Percentiles rank a stretch among this genome's conserved stretches.
phyloP scores from a whole-genome alignment of 1,140 invertebrate species.

The Zaprionus ghesquierei region DNA sequence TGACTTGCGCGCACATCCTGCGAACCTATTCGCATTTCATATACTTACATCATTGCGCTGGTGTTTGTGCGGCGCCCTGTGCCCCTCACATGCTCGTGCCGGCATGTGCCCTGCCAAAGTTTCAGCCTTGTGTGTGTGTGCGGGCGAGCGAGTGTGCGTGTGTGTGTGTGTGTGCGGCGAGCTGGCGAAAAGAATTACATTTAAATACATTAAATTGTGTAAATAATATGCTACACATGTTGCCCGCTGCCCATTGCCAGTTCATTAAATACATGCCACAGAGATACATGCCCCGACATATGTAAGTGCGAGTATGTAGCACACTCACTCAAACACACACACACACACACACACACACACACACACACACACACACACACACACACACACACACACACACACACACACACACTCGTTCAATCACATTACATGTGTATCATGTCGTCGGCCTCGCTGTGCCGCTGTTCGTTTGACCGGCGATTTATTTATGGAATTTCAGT shows the following conservation, averaged over 20 bases:
- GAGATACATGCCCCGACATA: conserved; percentile 73
- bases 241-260: conserved; percentile 43
- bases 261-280: conserved; percentile 81
- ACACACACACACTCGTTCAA: neutral
- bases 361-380: neutral
- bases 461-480: conserved; percentile 66
- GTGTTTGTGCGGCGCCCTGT: conserved; percentile 53
- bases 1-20: conserved; percentile 75
- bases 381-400: neutral
- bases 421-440: conserved; percentile 13
- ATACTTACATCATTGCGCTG: conserved; percentile 82
- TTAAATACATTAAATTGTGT: conserved; percentile 82
- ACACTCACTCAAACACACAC: conserved; percentile 14
- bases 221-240: conserved; percentile 82
- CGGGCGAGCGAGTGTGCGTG: conserved; percentile 10
- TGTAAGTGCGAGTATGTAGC: conserved; percentile 43
- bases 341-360: neutral
- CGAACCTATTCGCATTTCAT: conserved; percentile 82
- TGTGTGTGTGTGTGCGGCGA: conserved; percentile 1
- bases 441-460: conserved; percentile 10
- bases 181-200: conserved; percentile 70
- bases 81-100: conserved; percentile 35
- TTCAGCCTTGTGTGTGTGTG: conserved; percentile 14
- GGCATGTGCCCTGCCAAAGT: neutral
- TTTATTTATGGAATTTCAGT: conserved; percentile 70